A percentile compares a stretch with the other conserved stretches of the same genome.
Conservation (phyloP, 2,888 invertebrate genomes). For the Rhagonycha lutea region DNA sequence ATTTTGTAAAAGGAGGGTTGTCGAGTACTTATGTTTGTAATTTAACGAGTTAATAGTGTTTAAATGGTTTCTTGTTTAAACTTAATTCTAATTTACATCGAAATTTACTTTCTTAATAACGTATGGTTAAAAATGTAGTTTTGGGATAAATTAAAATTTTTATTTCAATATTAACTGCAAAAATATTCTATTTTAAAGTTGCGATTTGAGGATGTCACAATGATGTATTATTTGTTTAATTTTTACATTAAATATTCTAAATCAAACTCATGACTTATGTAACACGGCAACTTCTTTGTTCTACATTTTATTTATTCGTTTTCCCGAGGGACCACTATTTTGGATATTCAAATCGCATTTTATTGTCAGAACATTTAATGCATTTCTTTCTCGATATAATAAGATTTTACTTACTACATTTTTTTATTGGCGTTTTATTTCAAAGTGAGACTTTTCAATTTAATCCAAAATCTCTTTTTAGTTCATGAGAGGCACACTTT, state of each 20-base stretch:
- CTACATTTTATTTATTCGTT: background rate
- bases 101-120: background rate
- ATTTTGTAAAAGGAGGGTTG: background rate
- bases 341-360: background rate
- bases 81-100: background rate
- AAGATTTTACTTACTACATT: background rate
- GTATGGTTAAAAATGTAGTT: background rate
- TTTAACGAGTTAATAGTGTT: slow-evolving; percentile 23
- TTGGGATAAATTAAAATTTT: background rate
- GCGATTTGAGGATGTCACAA: background rate
- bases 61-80: slow-evolving; percentile 6
- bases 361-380: background rate
- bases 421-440: background rate
- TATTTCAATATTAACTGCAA: no score
- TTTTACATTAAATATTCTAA: background rate
- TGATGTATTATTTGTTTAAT: background rate
- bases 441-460: background rate
- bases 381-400: background rate
- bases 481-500: no score
- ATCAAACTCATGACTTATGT: background rate
- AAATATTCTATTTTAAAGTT: background rate
- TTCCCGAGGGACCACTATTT: background rate
- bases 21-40: slow-evolving; percentile 4
- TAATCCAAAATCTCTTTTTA: background rate
- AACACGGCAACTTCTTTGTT: background rate